Evolutionary conservation across 2,888 invertebrate species (phyloP), one percentile per base, ranked within the genome.

Genomic region (Vesta saturnalis): DNA sequence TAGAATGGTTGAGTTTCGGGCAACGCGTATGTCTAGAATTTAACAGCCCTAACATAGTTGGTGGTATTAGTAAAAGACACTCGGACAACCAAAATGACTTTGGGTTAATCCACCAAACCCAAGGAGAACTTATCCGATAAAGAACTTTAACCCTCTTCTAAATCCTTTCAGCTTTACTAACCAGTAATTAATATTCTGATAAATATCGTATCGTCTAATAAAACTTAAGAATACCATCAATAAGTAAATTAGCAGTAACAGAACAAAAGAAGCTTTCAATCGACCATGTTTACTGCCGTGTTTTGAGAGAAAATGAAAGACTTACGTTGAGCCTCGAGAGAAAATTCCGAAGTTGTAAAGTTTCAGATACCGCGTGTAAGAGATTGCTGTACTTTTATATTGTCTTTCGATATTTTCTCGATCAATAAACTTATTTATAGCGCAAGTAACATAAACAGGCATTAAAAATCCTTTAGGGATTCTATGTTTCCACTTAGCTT

Each of bases 41-140:
- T 76, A 75, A 70, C 66, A 71, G 71, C 73, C 72, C 67, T 71
- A 73, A 75, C 75, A 73, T 73, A 72, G 74, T 75, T 74, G 71
- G 67, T 64, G 69, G 70, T 39, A 60, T 69, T 67, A 67, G 60
- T 65, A 69, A 64, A 61, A 68, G 70, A 68, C 71, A 71, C 70
- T 60, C 73, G 75, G 76, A 76, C 76, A 72, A 69, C 72, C 71
- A 64, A 65, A 74, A 73, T 71, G 69, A 72, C 68, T 72, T 65
- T 61, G 47, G 69, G 74, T 73, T 76, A 76, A 76, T 76, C 76
- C 74, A 69, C 71, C 66, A 70, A 69, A 59, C 73, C 73, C 70
- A 71, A 72, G 70, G 72, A 72, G 68, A 73, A 74, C 68, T 74
- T 73, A 73, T 52, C 52, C 73, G 56, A 61, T 60, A 46, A 55